These are phyloP conservation scores for Drosophila hydei DNA, from an alignment of 1,140 invertebrate genomes.

Conservation along the genomic window DNA sequence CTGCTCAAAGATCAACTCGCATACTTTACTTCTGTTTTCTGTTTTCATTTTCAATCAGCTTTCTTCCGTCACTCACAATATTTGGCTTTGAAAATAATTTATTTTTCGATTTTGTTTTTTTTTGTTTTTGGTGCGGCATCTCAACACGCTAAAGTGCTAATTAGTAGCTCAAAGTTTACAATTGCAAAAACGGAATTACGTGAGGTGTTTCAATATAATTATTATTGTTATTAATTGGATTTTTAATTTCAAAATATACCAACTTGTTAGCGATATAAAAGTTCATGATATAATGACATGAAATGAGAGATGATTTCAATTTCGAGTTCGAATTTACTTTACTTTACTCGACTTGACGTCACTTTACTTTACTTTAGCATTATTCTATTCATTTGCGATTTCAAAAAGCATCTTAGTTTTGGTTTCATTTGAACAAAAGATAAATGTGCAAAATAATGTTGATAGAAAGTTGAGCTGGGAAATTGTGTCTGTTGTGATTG, in stretches of 20 bases:
- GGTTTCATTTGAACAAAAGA: conserved; percentile 50
- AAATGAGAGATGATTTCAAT: conserved; percentile 77
- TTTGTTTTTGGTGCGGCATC: conserved; percentile 71
- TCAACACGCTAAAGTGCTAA: conserved; percentile 79
- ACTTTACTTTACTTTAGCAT: conserved; percentile 44
- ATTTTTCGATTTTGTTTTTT: conserved; percentile 39
- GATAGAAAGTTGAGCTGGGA: conserved; percentile 48
- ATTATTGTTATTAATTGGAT: conserved; percentile 40
- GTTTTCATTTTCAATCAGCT: conserved; percentile 47
- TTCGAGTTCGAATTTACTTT: conserved; percentile 52
- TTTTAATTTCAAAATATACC: conserved; percentile 75
- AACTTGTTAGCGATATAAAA: conserved; percentile 59
- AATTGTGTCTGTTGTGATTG: conserved; percentile 38
- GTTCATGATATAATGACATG: conserved; percentile 67
- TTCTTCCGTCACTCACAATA: conserved; percentile 72
- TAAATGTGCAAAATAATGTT: conserved; percentile 58
- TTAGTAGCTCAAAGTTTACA: conserved; percentile 74
- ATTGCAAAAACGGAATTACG: conserved; percentile 68
- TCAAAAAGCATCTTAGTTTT: conserved; percentile 84
- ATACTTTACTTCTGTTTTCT: conserved; percentile 81
- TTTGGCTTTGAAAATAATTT: conserved; percentile 33
- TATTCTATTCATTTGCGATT: conserved; percentile 65
- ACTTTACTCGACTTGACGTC: conserved; percentile 48
- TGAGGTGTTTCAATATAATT: conserved; percentile 52
- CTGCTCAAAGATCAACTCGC: conserved; percentile 54